Base-by-base conservation (phyloP, 2,888 invertebrate genomes). In the Augochlorella aurata region DNA sequence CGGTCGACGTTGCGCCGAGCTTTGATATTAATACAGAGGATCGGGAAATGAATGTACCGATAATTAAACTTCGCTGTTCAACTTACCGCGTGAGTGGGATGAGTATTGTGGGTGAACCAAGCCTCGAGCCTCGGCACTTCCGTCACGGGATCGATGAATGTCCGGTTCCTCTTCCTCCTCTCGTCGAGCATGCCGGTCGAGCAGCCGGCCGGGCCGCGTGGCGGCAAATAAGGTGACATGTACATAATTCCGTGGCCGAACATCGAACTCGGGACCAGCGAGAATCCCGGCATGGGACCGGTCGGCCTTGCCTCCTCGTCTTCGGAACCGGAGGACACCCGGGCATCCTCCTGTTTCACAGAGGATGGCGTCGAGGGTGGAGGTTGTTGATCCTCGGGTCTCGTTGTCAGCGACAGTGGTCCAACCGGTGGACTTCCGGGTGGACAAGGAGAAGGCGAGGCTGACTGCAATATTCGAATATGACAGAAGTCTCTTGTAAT, bases 101-200 rank as follows among this genome's bases (percentile, higher is more conserved):
- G 99, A 52, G 99, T 99, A 94, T 99, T 99, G 94, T 98, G 97
- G 49, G 97, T 96, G 94, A 99, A 99, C 99, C 99, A 99, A 92
- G 98, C 97, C 93, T 98, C 98, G 85, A 98, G 94, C 84, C 98
- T 96, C 29, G 98, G 98, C 77, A 99, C 98, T 94, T 99, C 99
- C 21, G 99, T 98, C 38, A 99, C 98, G 0, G 99, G 99, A 94
- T 99, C 99, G 91, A 99, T 99, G 94, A 99, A 99, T 63, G 99
- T 99, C 88, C 99, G 96, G 94, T 99, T 99, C 65, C 99, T 96
- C 93, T 99, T 98, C 86, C 98, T 96, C 54, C 98, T 95, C 92
- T 98, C 98, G 90, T 98, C 98, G 85, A 97, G 94, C 92, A 93
- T 92, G 90, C 96, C 97, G 54, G 93, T 92, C 47, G 93, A 91